Base-by-base conservation (phyloP, 2,888 invertebrate species). In the Lamproptera curius region DNA sequence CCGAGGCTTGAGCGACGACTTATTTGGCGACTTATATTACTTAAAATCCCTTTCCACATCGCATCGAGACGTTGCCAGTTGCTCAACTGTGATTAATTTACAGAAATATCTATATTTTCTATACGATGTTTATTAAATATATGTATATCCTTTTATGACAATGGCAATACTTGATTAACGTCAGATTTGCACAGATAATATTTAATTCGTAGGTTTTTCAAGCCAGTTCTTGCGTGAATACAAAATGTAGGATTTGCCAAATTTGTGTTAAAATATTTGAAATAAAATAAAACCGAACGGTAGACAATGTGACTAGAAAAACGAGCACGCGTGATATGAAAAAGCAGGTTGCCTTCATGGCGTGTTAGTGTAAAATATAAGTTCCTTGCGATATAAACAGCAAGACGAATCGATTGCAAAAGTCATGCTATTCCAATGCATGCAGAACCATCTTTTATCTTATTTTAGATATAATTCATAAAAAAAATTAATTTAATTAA, bases 1-100 rank as follows among this genome's bases (percentile, higher is more conserved):
- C 42, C 54, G 37, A 48, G 42, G 48, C 45, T 51, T 20, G 50
- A 36, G 45, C 45, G 45, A 47, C 42, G 39, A 46, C 40, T 45
- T 37, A 39, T 39, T 40, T 26, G 39, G 11, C 39, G 26, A 15
- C 39, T n/a, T n/a, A 40, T 40, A 28, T 40, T 26, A 40, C 15
- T 40, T 40, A 28, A 40, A 40, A 28, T 40, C 26, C 26, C 39
- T 40, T 40, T 15, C 15, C 23, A 28, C 16, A 26, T 20, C 1
- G 11, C 11, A 16, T 1, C 1, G 11, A 16, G 11, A 36, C n/a
- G 17, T 37, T 2, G 5, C 14, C n/a, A 37, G 2, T 17, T n/a
- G 10, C 2, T 8, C 16, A 36, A 36, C n/a, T n/a, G 10, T 37
- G 17, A 16, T 16, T 20, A 37, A 37, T 1, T 17, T n/a, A n/a